A percentile compares a stretch with the other conserved stretches of the same genome.
Conservation (phyloP, 1,140 invertebrate genomes). For the Trichomalopsis sarcophagae region DNA sequence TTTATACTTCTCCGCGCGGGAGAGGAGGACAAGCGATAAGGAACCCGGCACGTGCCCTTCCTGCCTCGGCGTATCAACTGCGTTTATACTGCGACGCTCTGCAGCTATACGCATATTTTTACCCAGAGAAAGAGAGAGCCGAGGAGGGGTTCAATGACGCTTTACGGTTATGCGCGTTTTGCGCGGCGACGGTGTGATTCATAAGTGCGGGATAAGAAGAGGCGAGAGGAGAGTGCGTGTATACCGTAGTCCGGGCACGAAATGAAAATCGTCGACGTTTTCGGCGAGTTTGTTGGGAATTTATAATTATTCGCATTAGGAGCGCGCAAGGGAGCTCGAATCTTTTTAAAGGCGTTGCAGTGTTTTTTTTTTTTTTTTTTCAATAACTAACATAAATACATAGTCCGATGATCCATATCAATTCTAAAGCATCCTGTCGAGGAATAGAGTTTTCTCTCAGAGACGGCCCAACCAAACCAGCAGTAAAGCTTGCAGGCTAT, state of each 20-base stretch:
- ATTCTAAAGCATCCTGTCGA: background rate
- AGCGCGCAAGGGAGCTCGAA: no score
- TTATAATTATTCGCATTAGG: background rate
- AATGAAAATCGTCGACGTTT: background rate
- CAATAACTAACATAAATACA: no score
- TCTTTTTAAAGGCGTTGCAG: no score
- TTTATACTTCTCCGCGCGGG: conserved; percentile 55
- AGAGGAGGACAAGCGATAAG: conserved; percentile 58
- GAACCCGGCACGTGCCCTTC: conserved; percentile 55
- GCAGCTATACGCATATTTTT: conserved; percentile 18
- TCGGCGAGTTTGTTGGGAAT: background rate
- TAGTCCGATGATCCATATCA: no score
- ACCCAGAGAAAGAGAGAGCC: background rate
- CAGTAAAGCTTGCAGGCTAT: background rate
- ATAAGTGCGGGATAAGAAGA: conserved; percentile 13
- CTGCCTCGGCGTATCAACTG: background rate
- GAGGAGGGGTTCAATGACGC: conserved; percentile 28
- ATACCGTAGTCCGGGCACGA: background rate
- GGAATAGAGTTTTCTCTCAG: background rate
- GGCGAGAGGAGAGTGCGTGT: background rate
- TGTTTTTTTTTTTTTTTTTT: no score
- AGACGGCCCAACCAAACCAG: background rate
- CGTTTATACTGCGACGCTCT: background rate
- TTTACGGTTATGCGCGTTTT: conserved; percentile 30
- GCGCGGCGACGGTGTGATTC: background rate